A percentile compares a stretch with the other conserved stretches of the same genome.
These are phyloP conservation scores for Venturia canescens DNA, from an alignment of 1,140 invertebrate species.

Conservation along the genomic window DNA sequence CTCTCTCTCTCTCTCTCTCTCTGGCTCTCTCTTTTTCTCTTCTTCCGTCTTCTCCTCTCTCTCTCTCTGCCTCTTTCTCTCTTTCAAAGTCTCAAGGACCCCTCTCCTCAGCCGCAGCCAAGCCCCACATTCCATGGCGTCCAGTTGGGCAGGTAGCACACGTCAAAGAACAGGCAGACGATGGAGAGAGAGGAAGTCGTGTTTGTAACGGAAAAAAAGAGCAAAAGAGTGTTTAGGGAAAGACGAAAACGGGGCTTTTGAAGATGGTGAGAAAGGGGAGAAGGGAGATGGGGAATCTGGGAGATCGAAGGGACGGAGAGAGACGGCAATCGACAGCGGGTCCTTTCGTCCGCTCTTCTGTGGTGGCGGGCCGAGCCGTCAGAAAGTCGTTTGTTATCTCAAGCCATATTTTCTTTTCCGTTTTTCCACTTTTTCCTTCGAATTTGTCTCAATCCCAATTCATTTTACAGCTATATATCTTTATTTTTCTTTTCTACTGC, in stretches of 20 bases:
- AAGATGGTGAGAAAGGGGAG: neutral
- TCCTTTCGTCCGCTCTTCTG: neutral
- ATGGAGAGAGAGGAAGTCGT: neutral
- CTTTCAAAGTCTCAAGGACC: neutral
- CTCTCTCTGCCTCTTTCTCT: neutral
- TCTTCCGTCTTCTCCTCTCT: too few species aligned
- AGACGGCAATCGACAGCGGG: neutral
- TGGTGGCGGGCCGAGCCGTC: neutral
- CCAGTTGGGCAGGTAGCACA: conserved; percentile 53
- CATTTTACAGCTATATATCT: too few species aligned
- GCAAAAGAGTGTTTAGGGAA: neutral
- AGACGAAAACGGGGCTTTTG: neutral
- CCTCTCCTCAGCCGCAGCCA: conserved; percentile 45
- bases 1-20: too few species aligned
- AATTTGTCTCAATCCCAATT: too few species aligned
- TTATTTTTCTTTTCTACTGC: too few species aligned
- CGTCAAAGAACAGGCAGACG: conserved; percentile 1
- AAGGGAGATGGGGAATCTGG: neutral
- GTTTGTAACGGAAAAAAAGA: neutral
- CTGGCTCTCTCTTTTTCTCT: neutral
- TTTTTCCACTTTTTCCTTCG: too few species aligned
- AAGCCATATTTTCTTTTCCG: neutral
- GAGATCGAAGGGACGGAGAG: neutral
- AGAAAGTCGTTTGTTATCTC: neutral
- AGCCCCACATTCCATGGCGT: conserved; percentile 64